Percentiles rank a stretch among this genome's conserved stretches.
Conservation (phyloP, 1,140 invertebrate genomes). For the Mya arenaria region DNA sequence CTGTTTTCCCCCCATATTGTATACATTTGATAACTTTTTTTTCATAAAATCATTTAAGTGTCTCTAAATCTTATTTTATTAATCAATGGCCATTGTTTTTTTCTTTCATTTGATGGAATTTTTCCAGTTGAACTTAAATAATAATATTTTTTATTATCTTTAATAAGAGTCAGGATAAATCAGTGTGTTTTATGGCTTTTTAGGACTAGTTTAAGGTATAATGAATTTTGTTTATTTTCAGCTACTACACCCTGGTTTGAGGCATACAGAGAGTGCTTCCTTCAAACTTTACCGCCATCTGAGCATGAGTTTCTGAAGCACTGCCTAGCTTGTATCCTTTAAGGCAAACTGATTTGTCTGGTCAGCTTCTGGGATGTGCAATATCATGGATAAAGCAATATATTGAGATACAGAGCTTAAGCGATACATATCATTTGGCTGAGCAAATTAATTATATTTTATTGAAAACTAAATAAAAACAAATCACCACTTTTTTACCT, state of each 20-base stretch:
- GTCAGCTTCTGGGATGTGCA: no score
- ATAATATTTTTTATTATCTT: not conserved
- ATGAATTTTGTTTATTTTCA: slow-evolving; percentile 74
- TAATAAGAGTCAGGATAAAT: no score
- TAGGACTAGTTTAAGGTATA: not conserved
- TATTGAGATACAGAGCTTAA: no score
- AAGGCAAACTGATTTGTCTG: no score
- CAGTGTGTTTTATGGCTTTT: no score
- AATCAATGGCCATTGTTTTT: not conserved
- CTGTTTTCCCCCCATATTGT: not conserved
- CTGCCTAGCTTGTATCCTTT: slow-evolving; percentile 91
- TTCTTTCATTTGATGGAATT: not conserved
- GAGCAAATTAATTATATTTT: no score
- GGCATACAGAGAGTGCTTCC: slow-evolving; percentile 95
- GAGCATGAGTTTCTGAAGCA: slow-evolving; percentile 98
- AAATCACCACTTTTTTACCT: no score
- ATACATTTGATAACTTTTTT: not conserved
- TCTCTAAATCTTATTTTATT: not conserved
- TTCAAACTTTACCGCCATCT: slow-evolving; percentile 93
- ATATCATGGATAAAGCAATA: no score
- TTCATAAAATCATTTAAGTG: not conserved
- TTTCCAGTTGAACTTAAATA: not conserved
- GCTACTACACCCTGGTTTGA: slow-evolving; percentile 96
- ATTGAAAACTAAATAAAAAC: no score
- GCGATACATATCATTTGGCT: no score